These are phyloP conservation scores for Calephelis nemesis DNA, from an alignment of 1,140 invertebrate species.

Conservation along the genomic window DNA sequence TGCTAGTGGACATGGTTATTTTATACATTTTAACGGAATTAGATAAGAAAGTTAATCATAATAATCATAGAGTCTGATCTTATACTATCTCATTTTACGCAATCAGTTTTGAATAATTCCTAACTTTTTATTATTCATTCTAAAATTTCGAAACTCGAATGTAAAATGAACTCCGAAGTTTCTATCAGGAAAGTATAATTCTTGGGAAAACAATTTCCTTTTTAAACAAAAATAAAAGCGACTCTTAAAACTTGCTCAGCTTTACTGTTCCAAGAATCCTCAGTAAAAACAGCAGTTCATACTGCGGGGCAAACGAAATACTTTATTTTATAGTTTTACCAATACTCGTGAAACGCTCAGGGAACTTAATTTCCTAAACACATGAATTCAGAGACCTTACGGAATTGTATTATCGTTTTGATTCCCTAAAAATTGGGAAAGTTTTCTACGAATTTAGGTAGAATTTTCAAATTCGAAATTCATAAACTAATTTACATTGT, in stretches of 20 bases:
- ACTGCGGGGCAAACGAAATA: background rate
- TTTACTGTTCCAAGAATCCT: constrained; percentile 5
- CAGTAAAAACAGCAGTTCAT: background rate
- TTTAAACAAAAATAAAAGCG: constrained; percentile 9
- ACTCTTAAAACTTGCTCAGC: background rate
- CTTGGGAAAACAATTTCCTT: constrained; percentile 2
- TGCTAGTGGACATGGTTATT: too few species aligned
- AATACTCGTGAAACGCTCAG: background rate
- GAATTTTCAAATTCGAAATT: too few species aligned
- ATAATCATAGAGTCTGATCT: too few species aligned
- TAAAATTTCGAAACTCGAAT: too few species aligned
- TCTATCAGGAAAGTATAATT: background rate
- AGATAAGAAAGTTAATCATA: too few species aligned
- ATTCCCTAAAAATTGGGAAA: background rate
- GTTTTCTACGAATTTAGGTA: too few species aligned
- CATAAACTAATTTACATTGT: too few species aligned
- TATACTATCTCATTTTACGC: too few species aligned
- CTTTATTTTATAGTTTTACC: constrained; percentile 4
- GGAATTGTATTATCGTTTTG: background rate
- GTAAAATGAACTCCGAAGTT: background rate
- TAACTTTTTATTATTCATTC: too few species aligned
- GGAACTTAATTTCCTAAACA: constrained; percentile 12
- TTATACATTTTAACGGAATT: too few species aligned
- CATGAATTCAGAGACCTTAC: constrained; percentile 1
- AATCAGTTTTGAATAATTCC: too few species aligned